These are phyloP conservation scores for Myrmophylax atrothorax DNA, from an alignment of 2,113 vertebrate genomes.

Conservation along the genomic window DNA sequence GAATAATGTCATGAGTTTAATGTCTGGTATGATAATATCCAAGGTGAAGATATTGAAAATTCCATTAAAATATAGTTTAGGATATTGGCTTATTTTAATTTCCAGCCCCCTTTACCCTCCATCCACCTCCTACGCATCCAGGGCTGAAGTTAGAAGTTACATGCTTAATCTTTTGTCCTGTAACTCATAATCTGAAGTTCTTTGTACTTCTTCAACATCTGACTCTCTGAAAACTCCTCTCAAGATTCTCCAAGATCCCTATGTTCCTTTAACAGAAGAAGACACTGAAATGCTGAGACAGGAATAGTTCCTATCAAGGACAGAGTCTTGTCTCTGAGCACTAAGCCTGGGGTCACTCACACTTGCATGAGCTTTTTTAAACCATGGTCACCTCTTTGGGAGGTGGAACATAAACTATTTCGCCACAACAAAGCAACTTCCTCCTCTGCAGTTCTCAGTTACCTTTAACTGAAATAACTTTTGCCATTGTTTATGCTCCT, in stretches of 20 bases:
- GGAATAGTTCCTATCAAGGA: neutral
- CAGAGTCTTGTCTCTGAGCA: neutral
- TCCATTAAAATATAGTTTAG: conserved; percentile 63
- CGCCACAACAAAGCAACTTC: neutral
- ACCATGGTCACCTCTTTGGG: neutral
- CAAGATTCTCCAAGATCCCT: neutral
- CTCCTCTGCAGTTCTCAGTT: neutral
- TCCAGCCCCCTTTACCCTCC: neutral
- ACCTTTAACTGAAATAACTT: neutral
- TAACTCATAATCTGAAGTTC: neutral
- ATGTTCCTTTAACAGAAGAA: neutral
- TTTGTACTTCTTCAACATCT: neutral
- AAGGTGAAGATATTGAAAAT: conserved; percentile 64
- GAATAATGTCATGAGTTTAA: conserved; percentile 62
- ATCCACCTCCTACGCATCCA: neutral
- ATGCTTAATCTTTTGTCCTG: neutral
- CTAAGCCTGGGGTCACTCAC: neutral
- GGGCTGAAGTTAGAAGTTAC: neutral
- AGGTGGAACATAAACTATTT: neutral
- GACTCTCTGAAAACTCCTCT: neutral
- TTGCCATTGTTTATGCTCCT: neutral
- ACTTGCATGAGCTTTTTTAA: neutral
- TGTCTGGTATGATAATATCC: conserved; percentile 55
- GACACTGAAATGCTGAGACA: neutral
- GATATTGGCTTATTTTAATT: conserved; percentile 56